These are phyloP conservation scores for Chrysotoxum bicinctum DNA, from an alignment of 2,888 invertebrate species.

Conservation along the genomic window DNA sequence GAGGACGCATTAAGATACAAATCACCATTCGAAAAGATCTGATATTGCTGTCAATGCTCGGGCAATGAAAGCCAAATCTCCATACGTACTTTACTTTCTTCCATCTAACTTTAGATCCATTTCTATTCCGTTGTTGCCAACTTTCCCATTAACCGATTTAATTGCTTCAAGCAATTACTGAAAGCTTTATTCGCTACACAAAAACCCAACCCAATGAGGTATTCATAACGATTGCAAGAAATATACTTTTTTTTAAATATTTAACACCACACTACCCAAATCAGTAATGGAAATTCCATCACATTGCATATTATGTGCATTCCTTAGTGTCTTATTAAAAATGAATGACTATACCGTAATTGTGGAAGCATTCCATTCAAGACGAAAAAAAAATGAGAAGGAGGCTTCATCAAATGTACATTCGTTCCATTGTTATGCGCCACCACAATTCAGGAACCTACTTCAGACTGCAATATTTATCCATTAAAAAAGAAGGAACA, in stretches of 20 bases:
- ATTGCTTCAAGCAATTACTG: conserved; percentile 34
- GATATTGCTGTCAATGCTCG: neutral
- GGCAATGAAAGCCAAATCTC: neutral
- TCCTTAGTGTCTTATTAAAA: conserved; percentile 56
- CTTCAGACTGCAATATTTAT: conserved; percentile 3
- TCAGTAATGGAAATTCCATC: conserved; percentile 59
- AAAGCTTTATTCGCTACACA: conserved; percentile 24
- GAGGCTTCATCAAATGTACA: conserved; percentile 28
- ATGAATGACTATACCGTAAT: conserved; percentile 50
- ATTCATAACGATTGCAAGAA: conserved; percentile 34
- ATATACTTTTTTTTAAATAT: neutral
- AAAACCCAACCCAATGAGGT: conserved; percentile 36
- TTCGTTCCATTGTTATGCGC: conserved; percentile 44
- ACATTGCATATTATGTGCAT: conserved; percentile 43
- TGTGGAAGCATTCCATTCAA: conserved; percentile 57
- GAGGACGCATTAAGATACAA: neutral
- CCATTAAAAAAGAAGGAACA: conserved; percentile 32
- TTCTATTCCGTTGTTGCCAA: conserved; percentile 6
- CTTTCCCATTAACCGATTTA: conserved; percentile 20
- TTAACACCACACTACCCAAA: conserved; percentile 13
- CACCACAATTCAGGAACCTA: conserved; percentile 38
- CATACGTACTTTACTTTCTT: neutral
- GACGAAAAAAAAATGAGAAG: neutral
- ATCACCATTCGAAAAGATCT: neutral
- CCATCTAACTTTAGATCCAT: neutral